These are phyloP conservation scores for Pantherophis guttatus DNA, from an alignment of 2,113 vertebrate genomes.

Conservation along the genomic window DNA sequence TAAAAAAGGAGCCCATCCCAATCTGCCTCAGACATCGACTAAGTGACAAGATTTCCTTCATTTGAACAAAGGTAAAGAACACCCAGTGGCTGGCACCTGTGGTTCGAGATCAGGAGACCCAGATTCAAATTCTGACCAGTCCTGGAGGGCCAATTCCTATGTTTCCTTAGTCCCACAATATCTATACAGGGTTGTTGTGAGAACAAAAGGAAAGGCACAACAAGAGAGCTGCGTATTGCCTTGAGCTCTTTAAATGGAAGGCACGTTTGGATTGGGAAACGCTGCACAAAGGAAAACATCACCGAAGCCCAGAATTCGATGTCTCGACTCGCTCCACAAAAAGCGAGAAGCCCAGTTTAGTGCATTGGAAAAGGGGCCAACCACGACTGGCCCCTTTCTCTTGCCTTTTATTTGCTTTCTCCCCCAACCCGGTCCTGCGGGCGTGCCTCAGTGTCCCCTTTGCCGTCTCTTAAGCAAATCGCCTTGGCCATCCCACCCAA, in stretches of 20 bases:
- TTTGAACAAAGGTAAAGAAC: not conserved
- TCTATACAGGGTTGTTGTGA: not conserved
- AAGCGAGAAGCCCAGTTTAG: not conserved
- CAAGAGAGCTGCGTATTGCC: not conserved
- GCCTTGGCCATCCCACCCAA: not conserved
- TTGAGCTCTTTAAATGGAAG: not conserved
- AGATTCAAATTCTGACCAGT: not conserved
- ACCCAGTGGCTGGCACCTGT: not conserved
- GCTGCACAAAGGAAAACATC: not conserved
- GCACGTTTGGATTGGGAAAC: not conserved
- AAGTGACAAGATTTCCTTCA: not conserved
- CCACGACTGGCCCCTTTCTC: not conserved
- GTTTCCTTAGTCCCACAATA: not conserved
- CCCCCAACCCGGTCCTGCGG: not conserved
- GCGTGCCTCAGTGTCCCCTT: not conserved
- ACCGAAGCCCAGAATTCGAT: not conserved
- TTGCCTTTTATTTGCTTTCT: not conserved
- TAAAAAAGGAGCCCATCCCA: not conserved
- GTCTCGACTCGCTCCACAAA: not conserved
- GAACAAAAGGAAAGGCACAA: not conserved
- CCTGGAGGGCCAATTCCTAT: not conserved
- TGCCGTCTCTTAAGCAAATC: not conserved
- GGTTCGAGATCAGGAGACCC: not conserved
- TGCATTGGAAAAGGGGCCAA: not conserved
- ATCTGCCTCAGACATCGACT: not conserved